Base-by-base conservation (phyloP, 2,888 invertebrate species). In the Liopterus haemorrhoidalis region DNA sequence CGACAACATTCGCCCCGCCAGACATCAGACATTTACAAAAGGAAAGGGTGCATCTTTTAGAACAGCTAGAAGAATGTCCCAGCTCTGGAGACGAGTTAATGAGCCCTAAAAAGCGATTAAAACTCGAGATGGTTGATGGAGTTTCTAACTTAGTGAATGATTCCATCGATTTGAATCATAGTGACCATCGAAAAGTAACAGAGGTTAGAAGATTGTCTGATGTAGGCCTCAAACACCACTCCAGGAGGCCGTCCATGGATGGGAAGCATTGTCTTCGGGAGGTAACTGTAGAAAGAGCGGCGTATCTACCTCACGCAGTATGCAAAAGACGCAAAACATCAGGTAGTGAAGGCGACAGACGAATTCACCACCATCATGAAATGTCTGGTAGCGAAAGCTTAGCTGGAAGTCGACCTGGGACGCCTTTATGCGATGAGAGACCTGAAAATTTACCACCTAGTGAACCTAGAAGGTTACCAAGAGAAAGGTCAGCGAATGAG, bases 351-450 rank as follows among this genome's bases (percentile, higher is more conserved):
- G 37, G 54, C 53, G 48, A 53, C 56, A 27, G 58, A 45, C 57
- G 57, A 31, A 45, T 45, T 24, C 68, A 68, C 50, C 74, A 73
- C 54, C 74, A 73, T 60, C 74, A 73, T 56, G 73, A 73, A 54
- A 70, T 71, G 53, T 73, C 75, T 44, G 76, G 76, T 44, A 75
- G 74, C 22, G 78, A 78, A 54, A 76, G 77, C 58, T 72, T 76
- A 41, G 76, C 78, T 32, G 84, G 85, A 50, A 87, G 87, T 8
- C 74, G 90, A 45, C 88, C 89, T 2, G 91, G 90, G 35, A 91
- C 91, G 9, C 89, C 89, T 2, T 70, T 89, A 42, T 84, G 85
- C 58, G 88, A 89, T 66, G 89, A 89, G 63, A 70, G 82, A 36
- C 86, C 85, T 2, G 87, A 88, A 61, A 76, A 77, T 59, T 73